These are phyloP conservation scores for Clarias pachynema DNA, from an alignment of 2,797 vertebrate genomes.

Conservation along the genomic window DNA sequence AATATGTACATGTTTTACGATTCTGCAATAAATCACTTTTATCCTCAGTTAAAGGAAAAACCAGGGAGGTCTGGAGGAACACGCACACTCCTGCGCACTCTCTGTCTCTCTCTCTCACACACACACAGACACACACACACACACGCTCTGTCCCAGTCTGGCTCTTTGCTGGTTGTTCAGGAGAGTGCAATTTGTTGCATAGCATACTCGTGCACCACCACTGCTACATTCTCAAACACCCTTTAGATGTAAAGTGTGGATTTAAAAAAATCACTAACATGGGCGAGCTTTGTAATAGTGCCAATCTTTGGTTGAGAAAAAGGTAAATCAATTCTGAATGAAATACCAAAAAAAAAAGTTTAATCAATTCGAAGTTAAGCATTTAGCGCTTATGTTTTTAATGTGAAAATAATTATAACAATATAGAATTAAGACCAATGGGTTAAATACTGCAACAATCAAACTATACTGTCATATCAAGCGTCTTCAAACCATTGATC, in stretches of 20 bases:
- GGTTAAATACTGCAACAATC: conserved; percentile 38
- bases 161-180: conserved; percentile 73
- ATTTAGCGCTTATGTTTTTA: conserved; percentile 21
- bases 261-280: conserved; percentile 43
- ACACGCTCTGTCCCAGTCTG: conserved; percentile 68
- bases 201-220: conserved; percentile 81
- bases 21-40: conserved; percentile 51
- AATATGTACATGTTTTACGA: conserved; percentile 60
- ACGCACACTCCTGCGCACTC: background rate
- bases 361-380: conserved; percentile 2
- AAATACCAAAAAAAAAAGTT: conserved; percentile 14
- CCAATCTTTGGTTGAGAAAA: conserved; percentile 82
- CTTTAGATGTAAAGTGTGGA: conserved; percentile 56
- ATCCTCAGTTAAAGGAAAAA: conserved; percentile 54
- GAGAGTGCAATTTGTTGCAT: conserved; percentile 80
- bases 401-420: conserved; percentile 16
- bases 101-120: background rate
- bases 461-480: conserved; percentile 31
- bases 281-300: conserved; percentile 66
- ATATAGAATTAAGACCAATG: conserved; percentile 2
- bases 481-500: conserved; percentile 16
- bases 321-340: conserved; percentile 49
- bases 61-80: conserved; percentile 10
- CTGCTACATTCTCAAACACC: conserved; percentile 81
- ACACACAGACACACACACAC: background rate